Evolutionary conservation across 1,140 invertebrate genomes (phyloP), one percentile per base, ranked within the genome.

Genomic region (Thaumetopoea pityocampa): DNA sequence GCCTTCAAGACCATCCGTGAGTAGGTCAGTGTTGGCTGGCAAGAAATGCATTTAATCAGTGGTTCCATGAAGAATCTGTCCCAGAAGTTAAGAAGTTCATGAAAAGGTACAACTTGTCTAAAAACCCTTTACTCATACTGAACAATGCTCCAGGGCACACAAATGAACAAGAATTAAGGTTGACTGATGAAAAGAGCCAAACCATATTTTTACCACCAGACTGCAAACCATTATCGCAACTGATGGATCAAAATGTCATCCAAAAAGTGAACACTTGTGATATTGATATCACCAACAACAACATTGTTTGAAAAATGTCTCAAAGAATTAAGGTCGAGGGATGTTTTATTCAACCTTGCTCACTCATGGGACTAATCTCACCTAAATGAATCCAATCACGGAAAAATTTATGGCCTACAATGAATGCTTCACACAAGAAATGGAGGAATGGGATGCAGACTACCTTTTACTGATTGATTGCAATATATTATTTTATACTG

Each of bases 201-300:
- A 37, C 78, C 1, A 56, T 64, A 8, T 86, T 78, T 57, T 47
- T 86, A 12, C 81, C 85, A 19, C 52, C 78, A 15, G 87, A 87
- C 50, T 72, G 69, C 5, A 86, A 81, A 15, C 53, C 66, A 9
- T 51, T 77, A 28, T 38, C 87, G 6, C 85, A 87, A 48, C 73
- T 81, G n/a, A 76, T 86, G 67, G 77, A 86, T 59, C 73, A 81
- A 58, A 74, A 69, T 6, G 62, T 51, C 46, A 61, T 51, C 22
- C 45, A 61, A 48, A 52, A 33, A 47, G 20, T 63, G 44, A 63
- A 55, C 32, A 38, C 37, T 17, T 43, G 51, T 32, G 35, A 51
- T 51, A 37, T 19, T 49, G 40, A 51, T 29, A 43, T 53, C 44
- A 49, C 28, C 16, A 32, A 54, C 32, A 54, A 17, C 30, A n/a